Conservation (phyloP, 2,113 vertebrate species). For the Motacilla tschutschensis region DNA sequence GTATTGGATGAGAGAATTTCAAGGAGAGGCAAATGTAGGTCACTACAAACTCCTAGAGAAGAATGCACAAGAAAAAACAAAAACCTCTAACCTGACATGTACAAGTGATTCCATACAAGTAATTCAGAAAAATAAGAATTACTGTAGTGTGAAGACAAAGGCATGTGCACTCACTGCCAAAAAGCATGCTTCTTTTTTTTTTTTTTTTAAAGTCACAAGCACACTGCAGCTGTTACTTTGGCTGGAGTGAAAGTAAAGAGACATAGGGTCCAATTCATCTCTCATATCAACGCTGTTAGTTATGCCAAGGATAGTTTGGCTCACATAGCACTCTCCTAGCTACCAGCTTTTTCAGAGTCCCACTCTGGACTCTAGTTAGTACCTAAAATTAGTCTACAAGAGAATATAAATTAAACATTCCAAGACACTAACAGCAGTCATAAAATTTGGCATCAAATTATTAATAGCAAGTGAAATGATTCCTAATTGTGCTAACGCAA, state of each 20-base stretch:
- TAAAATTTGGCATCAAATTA: background rate
- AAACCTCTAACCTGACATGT: background rate
- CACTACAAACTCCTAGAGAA: background rate
- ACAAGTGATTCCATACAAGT: background rate
- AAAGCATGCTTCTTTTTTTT: background rate
- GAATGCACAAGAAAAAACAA: background rate
- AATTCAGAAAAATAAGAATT: constrained; percentile 5
- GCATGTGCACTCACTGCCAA: background rate
- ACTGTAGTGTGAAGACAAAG: background rate
- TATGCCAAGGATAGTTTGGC: constrained; percentile 25
- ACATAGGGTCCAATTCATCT: constrained; percentile 46
- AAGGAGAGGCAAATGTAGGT: background rate
- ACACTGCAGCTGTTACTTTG: constrained; percentile 64
- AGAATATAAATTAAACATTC: background rate
- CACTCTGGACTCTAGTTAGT: background rate
- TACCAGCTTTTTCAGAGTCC: constrained; percentile 3
- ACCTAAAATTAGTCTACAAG: constrained; percentile 3
- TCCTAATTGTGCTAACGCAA: background rate
- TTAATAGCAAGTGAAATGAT: background rate
- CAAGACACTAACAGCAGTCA: background rate
- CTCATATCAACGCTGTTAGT: constrained; percentile 27
- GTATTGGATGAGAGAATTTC: background rate
- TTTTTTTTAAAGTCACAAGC: background rate
- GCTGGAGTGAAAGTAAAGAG: constrained; percentile 18
- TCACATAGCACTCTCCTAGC: constrained; percentile 22